Evolutionary conservation across 2,797 vertebrate genomes (phyloP).

Genomic region (Smutsia gigantea): DNA sequence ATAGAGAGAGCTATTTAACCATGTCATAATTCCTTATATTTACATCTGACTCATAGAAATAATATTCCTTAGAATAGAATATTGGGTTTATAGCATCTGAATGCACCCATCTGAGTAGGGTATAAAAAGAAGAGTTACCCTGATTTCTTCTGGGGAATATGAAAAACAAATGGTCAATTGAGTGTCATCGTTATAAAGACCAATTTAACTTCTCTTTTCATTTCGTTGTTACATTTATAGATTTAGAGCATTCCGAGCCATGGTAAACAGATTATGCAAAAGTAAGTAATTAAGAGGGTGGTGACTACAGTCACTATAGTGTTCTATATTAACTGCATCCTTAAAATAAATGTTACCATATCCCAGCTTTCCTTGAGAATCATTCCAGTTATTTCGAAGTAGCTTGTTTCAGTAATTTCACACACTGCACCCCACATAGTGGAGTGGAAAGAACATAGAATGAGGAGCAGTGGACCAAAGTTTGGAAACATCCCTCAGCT

Average conservation of each 20-base stretch:
- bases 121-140: slow-evolving; percentile 46
- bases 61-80: not conserved
- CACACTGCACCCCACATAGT: not conserved
- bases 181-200: slow-evolving; percentile 4
- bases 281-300: slow-evolving; percentile 62
- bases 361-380: slow-evolving; percentile 43
- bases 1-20: not conserved
- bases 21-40: not conserved
- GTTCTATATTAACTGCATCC: slow-evolving; percentile 64
- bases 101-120: not conserved
- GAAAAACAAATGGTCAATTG: slow-evolving; percentile 48
- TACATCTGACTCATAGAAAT: not conserved
- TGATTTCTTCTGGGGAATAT: not conserved
- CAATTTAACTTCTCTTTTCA: slow-evolving; percentile 27
- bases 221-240: slow-evolving; percentile 58
- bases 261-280: slow-evolving; percentile 61
- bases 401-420: slow-evolving; percentile 52
- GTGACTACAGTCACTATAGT: not conserved
- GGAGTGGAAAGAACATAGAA: not conserved
- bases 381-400: slow-evolving; percentile 58
- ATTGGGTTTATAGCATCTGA: not conserved
- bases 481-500: not conserved
- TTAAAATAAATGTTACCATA: slow-evolving; percentile 63
- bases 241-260: slow-evolving; percentile 34
- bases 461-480: not conserved